Evolutionary conservation across 2,113 vertebrate species (phyloP).

Genomic region (rat (Rattus norvegicus)): DNA sequence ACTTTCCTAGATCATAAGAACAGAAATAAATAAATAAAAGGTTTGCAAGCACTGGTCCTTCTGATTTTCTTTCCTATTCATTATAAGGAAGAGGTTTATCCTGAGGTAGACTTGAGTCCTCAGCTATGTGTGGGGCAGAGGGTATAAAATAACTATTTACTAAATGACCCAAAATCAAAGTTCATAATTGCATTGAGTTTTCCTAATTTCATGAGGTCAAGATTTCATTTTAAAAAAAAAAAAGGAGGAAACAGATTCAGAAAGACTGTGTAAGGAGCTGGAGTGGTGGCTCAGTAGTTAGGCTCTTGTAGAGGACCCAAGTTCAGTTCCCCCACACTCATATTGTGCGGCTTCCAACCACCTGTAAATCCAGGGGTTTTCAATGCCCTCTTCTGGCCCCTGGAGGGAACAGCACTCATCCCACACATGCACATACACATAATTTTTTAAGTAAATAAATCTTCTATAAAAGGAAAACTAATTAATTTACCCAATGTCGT

Average conservation of each 20-base stretch:
- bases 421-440: background rate
- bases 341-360: background rate
- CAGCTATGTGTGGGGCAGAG: background rate
- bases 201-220: background rate
- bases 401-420: background rate
- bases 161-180: background rate
- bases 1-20: slow-evolving; percentile 75
- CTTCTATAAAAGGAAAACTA: background rate
- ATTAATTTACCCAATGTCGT: background rate
- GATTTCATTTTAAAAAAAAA: background rate
- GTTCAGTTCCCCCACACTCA: background rate
- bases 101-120: background rate
- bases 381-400: background rate
- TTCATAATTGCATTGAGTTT: slow-evolving; percentile 14
- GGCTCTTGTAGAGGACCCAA: background rate
- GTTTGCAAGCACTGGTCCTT: background rate
- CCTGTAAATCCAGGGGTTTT: background rate
- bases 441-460: background rate
- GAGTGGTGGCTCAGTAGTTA: background rate
- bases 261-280: background rate
- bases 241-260: background rate
- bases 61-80: slow-evolving; percentile 29
- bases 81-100: background rate
- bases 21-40: background rate
- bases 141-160: background rate